Evolutionary conservation across 2,797 vertebrate genomes (phyloP).

Genomic region (Periophthalmus magnuspinnatus): DNA sequence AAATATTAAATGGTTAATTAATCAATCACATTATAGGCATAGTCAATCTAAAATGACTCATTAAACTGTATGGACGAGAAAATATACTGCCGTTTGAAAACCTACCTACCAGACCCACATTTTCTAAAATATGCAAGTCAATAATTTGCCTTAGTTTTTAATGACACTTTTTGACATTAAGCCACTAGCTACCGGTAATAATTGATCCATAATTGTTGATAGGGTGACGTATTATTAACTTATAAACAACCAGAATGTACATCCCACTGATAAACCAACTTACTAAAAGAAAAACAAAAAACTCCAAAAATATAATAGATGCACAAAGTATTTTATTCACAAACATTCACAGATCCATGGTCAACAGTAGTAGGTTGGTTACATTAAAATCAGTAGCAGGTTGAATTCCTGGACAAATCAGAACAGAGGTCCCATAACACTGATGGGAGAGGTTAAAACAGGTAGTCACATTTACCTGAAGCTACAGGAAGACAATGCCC

Average conservation of each 20-base stretch:
- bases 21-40: too few relatives aligned
- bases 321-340: constrained; percentile 61
- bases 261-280: neutral
- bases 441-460: constrained; percentile 50
- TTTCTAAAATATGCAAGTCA: too few relatives aligned
- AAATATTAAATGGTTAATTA: neutral
- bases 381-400: constrained; percentile 65
- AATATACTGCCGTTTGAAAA: too few relatives aligned
- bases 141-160: too few relatives aligned
- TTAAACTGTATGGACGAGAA: too few relatives aligned
- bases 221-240: too few relatives aligned
- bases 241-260: too few relatives aligned
- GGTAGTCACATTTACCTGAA: constrained; percentile 29
- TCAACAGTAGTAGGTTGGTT: constrained; percentile 56
- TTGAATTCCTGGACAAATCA: constrained; percentile 51
- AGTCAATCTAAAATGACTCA: too few relatives aligned
- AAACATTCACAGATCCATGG: constrained; percentile 73
- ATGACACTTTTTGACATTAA: too few relatives aligned
- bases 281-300: neutral
- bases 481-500: constrained; percentile 43
- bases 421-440: constrained; percentile 52
- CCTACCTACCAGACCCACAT: too few relatives aligned
- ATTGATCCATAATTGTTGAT: too few relatives aligned
- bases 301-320: constrained; percentile 2
- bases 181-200: too few relatives aligned